These are phyloP conservation scores for Polypedilum pembai DNA, from an alignment of 1,140 invertebrate genomes.

Conservation along the genomic window DNA sequence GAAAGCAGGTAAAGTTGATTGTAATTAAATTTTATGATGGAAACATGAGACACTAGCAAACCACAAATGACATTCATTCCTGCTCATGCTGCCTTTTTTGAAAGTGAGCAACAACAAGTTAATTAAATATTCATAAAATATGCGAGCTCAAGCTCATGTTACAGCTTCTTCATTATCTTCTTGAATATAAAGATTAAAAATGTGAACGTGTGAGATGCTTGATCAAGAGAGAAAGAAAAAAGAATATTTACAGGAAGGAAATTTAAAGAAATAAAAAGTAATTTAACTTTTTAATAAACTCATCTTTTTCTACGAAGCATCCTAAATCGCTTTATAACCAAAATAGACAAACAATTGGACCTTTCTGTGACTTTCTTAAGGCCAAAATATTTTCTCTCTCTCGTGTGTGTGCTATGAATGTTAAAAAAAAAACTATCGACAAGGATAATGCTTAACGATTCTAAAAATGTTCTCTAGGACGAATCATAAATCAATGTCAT, in stretches of 20 bases:
- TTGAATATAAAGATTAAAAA: no score
- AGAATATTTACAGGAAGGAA: background rate
- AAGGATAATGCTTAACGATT: background rate
- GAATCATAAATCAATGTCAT: conserved; percentile 18
- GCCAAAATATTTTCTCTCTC: background rate
- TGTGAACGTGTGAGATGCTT: no score
- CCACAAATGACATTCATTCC: background rate
- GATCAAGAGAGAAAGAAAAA: no score
- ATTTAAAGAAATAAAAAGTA: conserved; percentile 6
- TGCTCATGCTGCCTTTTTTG: background rate
- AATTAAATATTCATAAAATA: conserved; percentile 15
- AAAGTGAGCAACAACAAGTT: background rate
- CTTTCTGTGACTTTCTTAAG: background rate
- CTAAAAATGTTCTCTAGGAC: conserved; percentile 17
- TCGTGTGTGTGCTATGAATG: background rate
- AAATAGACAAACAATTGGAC: background rate
- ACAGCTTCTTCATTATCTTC: background rate
- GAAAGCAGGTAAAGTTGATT: background rate
- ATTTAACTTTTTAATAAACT: conserved; percentile 9
- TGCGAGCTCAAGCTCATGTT: background rate
- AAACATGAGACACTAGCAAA: background rate
- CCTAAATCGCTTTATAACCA: background rate
- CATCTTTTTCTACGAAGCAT: conserved; percentile 1
- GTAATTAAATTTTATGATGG: conserved; percentile 8
- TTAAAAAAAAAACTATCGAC: background rate